A percentile compares a stretch with the other conserved stretches of the same genome.
These are phyloP conservation scores for Psittacula cyanocephala DNA, from an alignment of 2,113 vertebrate species.

Conservation along the genomic window DNA sequence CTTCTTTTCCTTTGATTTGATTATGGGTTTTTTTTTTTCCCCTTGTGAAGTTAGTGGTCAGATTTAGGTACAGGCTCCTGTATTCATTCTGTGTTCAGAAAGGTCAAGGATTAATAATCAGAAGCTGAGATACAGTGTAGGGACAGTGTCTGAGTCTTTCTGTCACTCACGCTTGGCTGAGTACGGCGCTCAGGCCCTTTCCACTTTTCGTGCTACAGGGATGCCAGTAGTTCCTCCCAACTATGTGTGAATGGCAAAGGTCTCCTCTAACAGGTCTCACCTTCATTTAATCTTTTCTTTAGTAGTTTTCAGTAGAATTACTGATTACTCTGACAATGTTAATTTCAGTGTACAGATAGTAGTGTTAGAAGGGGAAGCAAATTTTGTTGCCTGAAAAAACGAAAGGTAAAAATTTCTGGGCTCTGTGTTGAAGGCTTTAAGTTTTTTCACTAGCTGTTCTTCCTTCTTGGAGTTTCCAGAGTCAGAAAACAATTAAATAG, in stretches of 20 bases:
- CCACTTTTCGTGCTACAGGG: background rate
- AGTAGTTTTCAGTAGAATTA: background rate
- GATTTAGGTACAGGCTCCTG: background rate
- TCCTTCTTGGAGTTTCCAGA: background rate
- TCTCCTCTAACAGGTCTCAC: background rate
- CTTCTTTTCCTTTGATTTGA: background rate
- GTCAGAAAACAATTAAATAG: background rate
- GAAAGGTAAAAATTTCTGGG: background rate
- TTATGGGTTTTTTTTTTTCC: fast-evolving
- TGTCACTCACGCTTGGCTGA: background rate
- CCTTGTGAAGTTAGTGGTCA: background rate
- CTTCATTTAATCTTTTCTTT: background rate
- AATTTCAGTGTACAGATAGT: background rate
- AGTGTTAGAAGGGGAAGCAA: background rate
- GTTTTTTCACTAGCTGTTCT: background rate
- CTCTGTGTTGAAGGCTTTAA: background rate
- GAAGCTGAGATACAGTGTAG: background rate
- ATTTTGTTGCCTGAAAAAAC: background rate
- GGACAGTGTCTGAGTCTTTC: background rate
- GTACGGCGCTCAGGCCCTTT: background rate
- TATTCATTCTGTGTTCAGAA: background rate
- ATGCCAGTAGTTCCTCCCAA: background rate
- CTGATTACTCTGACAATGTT: background rate
- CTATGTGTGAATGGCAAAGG: background rate
- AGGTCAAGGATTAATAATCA: background rate